Percentiles rank a stretch among this genome's conserved stretches.
phyloP scores from a whole-genome alignment of 2,113 vertebrate species.

The Bubo bubo region DNA sequence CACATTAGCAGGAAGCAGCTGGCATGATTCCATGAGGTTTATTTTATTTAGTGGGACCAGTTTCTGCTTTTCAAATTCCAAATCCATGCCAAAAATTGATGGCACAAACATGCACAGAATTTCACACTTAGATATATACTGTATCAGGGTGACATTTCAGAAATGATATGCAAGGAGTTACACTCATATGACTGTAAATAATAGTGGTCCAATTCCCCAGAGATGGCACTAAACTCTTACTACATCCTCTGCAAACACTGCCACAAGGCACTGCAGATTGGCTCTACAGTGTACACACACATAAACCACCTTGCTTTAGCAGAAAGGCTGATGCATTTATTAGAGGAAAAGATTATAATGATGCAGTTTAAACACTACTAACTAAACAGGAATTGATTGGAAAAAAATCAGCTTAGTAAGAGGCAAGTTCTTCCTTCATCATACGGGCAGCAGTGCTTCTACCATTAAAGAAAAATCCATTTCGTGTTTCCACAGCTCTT shows the following conservation, averaged over 20 bases:
- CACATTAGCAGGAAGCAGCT: conserved; percentile 22
- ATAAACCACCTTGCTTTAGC: background rate
- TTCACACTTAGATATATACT: background rate
- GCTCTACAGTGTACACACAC: background rate
- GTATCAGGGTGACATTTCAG: conserved; percentile 46
- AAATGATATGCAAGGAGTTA: background rate
- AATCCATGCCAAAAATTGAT: background rate
- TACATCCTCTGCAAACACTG: conserved; percentile 32
- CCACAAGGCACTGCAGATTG: conserved; percentile 18
- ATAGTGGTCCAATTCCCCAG: background rate
- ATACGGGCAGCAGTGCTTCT: background rate
- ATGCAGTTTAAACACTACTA: conserved; percentile 31
- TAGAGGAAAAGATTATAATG: conserved; percentile 33
- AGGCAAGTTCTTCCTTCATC: background rate
- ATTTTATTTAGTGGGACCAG: conserved; percentile 3
- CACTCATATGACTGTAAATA: conserved; percentile 25
- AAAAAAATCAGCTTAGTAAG: background rate
- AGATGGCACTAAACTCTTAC: conserved; percentile 18
- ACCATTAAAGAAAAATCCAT: background rate
- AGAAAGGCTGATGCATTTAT: background rate
- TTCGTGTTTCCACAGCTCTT: background rate
- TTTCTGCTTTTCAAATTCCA: conserved; percentile 18
- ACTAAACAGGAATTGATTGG: background rate
- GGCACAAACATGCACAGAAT: conserved; percentile 4
- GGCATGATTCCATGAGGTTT: background rate